Conservation (phyloP, 1,140 invertebrate species). For the Pteromalus puparum region DNA sequence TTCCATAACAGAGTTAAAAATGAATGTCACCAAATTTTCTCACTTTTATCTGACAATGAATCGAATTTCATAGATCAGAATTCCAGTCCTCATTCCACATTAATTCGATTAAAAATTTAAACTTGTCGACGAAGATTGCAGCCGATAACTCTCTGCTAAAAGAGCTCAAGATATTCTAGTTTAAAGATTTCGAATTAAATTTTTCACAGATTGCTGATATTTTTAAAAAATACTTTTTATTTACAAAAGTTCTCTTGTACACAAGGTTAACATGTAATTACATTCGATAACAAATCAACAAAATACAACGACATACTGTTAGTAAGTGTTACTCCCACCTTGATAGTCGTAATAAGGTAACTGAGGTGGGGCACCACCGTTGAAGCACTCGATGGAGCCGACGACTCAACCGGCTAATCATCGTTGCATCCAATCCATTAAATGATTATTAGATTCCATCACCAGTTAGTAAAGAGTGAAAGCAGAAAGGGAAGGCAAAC, state of each 20-base stretch:
- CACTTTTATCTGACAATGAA: background rate
- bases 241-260: background rate
- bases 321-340: slow-evolving; percentile 78
- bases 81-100: background rate
- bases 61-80: background rate
- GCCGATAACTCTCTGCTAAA: background rate
- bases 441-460: slow-evolving; percentile 49
- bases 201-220: background rate
- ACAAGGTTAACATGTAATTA: background rate
- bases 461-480: slow-evolving; percentile 47
- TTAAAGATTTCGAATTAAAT: background rate
- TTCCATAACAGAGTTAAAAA: background rate
- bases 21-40: background rate
- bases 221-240: background rate
- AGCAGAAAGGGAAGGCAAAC: slow-evolving; percentile 55
- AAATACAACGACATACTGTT: slow-evolving; percentile 50
- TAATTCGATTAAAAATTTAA: background rate
- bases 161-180: background rate
- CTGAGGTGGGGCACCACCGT: slow-evolving; percentile 82
- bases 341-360: slow-evolving; percentile 81
- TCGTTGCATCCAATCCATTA: slow-evolving; percentile 54
- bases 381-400: slow-evolving; percentile 78
- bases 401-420: slow-evolving; percentile 71
- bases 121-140: background rate
- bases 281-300: background rate